Evolutionary conservation across 1,140 invertebrate genomes (phyloP).

Genomic region (Aphelenchoides besseyi): DNA sequence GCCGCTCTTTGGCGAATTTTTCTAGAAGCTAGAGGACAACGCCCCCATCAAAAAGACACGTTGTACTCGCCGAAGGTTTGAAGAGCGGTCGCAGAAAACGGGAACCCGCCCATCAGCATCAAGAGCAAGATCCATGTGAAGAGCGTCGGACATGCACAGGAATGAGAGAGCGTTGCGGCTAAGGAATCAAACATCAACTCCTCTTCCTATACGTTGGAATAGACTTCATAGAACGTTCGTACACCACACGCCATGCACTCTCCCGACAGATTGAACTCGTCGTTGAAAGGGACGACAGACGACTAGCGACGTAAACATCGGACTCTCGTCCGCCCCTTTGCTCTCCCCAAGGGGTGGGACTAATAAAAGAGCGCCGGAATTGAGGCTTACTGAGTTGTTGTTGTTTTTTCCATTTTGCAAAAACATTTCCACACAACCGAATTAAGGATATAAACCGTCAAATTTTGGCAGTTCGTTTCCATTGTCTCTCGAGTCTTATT

Average conservation of each 20-base stretch:
- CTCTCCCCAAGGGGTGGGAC: not conserved
- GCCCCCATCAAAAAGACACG: not conserved
- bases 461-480: not conserved
- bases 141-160: not conserved
- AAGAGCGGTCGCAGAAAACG: no score
- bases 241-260: not conserved
- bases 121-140: not conserved
- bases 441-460: not conserved
- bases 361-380: not conserved
- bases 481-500: not conserved
- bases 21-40: not conserved
- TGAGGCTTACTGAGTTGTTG: conserved; percentile 5
- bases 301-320: not conserved
- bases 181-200: not conserved
- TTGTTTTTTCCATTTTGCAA: not conserved
- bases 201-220: not conserved
- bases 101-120: not conserved
- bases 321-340: not conserved
- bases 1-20: not conserved
- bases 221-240: not conserved
- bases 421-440: not conserved
- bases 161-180: not conserved
- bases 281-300: no score
- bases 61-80: not conserved
- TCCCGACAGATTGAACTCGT: no score